These are phyloP conservation scores for Pentamera pediparva DNA, from an alignment of 53 echinoderm and acorn worm genomes.

Conservation along the genomic window DNA sequence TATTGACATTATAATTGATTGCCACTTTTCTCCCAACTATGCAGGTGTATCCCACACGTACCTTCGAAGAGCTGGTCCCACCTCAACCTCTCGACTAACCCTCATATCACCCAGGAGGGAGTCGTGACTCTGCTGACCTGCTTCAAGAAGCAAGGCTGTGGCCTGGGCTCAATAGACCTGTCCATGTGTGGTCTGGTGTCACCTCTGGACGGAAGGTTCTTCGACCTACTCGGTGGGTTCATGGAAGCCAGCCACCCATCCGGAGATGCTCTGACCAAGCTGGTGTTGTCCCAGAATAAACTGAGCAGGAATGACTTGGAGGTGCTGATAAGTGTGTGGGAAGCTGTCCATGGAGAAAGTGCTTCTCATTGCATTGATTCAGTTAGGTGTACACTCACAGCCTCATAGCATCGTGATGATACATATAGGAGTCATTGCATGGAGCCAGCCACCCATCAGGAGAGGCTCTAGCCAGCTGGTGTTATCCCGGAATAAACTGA, in stretches of 20 bases:
- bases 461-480: constrained; percentile 38
- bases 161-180: constrained; percentile 51
- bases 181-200: constrained; percentile 55
- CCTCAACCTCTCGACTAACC: constrained; percentile 67
- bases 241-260: constrained; percentile 7
- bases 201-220: constrained; percentile 38
- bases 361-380: constrained; percentile 58
- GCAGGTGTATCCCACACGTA: constrained; percentile 51
- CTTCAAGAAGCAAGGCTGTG: constrained; percentile 11
- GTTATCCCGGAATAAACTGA: constrained; percentile 61
- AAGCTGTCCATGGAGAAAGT: constrained; percentile 53
- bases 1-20: too few relatives aligned
- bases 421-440: too few relatives aligned
- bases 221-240: background rate
- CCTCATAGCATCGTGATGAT: background rate
- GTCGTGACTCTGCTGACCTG: constrained; percentile 49
- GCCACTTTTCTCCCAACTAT: background rate
- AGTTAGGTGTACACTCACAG: constrained; percentile 27
- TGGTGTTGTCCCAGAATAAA: constrained; percentile 55
- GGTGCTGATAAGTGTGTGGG: constrained; percentile 74
- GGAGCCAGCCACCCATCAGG: constrained; percentile 28
- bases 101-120: constrained; percentile 47
- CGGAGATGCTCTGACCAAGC: constrained; percentile 32
- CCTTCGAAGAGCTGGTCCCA: constrained; percentile 44
- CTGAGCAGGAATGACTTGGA: constrained; percentile 62